Evolutionary conservation across 2,113 vertebrate genomes (phyloP), one percentile per base, ranked within the genome.

Genomic region (Thunnus maccoyii): DNA sequence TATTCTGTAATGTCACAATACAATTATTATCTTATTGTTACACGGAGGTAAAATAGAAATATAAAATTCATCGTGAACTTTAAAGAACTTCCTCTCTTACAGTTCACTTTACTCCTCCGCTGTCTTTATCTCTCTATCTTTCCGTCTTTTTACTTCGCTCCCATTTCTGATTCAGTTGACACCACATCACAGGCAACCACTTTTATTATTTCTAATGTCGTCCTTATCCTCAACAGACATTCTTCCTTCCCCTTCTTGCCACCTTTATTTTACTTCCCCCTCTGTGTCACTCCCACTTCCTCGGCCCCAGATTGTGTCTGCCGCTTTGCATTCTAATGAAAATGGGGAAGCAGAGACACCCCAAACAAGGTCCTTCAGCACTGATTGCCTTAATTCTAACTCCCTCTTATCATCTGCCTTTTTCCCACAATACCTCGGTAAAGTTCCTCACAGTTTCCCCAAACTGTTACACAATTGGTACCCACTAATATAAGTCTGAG

Each of bases 211-310:
- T 77, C 62, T 76, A 66, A 41, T 71, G 68, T 51, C 14, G 5
- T 55, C 54, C 58, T 80, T 68, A 88, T 85, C 67, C 70, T 89
- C 84, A 27, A 46, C 69, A 90, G 66, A 64, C 76, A n/a, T 72
- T 52, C 61, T 65, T 69, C 48, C 25, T 70, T 85, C 78, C 22
- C 71, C 30, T 57, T 44, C 20, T 72, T 71, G 11, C 75, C 73
- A 85, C 47, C 66, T 83, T 86, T 83, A 67, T 54, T 80, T 79
- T 72, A 22, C 56, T 60, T 52, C 25, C 41, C 41, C 27, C 4
- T 72, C 32, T 57, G 41, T 68, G 46, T 82, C 78, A 47, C 65
- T 72, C 44, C 27, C 44, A 64, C 54, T 83, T 80, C 48, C 80
- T 51, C n/a, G 71, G 68, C 47, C 76, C 46, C 62, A 65, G 72